Conservation (phyloP, 1,140 invertebrate species). For the Agrilus planipennis region DNA sequence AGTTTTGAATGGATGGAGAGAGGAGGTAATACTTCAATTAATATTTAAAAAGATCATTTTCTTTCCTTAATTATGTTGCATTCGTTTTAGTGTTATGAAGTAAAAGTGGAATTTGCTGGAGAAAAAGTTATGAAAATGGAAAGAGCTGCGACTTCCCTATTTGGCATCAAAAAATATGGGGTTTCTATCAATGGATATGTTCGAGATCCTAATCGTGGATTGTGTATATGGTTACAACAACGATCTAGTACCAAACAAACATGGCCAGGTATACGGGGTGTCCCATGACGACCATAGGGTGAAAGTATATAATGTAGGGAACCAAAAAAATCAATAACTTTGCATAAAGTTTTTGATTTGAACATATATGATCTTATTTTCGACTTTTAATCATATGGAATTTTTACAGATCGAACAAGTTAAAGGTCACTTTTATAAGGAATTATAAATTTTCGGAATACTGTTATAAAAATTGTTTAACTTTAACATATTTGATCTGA, state of each 20-base stretch:
- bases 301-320: too few relatives aligned
- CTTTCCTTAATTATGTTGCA: background rate
- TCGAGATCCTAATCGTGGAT: slow-evolving; percentile 64
- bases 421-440: too few relatives aligned
- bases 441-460: too few relatives aligned
- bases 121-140: slow-evolving; percentile 79
- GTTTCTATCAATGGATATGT: slow-evolving; percentile 91
- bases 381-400: too few relatives aligned
- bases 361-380: too few relatives aligned
- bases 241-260: slow-evolving; percentile 84
- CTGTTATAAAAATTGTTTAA: too few relatives aligned
- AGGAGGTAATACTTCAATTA: slow-evolving; percentile 56
- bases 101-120: slow-evolving; percentile 57
- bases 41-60: background rate
- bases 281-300: too few relatives aligned
- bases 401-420: too few relatives aligned
- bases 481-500: too few relatives aligned
- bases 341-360: slow-evolving; percentile 1
- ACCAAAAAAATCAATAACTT: too few relatives aligned
- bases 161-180: slow-evolving; percentile 88
- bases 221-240: slow-evolving; percentile 89
- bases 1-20: slow-evolving; percentile 76
- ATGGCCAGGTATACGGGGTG: slow-evolving; percentile 85
- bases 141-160: slow-evolving; percentile 78
- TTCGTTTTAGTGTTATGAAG: slow-evolving; percentile 61